A percentile compares a stretch with the other conserved stretches of the same genome.
Conservation (phyloP, 2,113 vertebrate species). For the Pygathrix nemaeus region DNA sequence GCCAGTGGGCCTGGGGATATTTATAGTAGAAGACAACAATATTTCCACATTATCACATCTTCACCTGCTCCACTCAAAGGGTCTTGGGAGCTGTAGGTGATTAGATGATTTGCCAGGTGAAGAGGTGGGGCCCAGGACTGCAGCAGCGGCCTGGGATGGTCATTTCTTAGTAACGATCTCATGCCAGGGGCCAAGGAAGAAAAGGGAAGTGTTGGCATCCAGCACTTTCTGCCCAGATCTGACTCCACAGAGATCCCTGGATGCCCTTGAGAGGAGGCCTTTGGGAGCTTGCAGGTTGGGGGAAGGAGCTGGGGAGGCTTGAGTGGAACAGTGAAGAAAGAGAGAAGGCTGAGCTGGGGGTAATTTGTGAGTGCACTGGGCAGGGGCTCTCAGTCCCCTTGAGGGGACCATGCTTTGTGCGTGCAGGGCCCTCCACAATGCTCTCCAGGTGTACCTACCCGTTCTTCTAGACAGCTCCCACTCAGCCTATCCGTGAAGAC, state of each 20-base stretch:
- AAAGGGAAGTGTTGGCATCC: background rate
- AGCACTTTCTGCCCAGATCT: background rate
- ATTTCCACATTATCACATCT: background rate
- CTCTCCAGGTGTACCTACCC: background rate
- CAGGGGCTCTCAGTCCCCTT: background rate
- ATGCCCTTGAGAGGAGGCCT: background rate
- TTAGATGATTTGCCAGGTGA: background rate
- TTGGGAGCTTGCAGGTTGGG: background rate
- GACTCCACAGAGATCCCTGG: background rate
- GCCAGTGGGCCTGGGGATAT: background rate
- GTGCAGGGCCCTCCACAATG: background rate
- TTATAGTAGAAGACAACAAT: slow-evolving; percentile 7
- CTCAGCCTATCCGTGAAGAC: accelerated
- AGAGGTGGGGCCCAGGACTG: background rate
- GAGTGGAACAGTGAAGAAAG: background rate
- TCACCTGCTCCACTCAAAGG: background rate
- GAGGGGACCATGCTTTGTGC: background rate
- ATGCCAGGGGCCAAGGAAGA: background rate
- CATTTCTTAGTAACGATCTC: background rate
- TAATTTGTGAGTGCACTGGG: background rate
- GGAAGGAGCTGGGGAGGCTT: background rate
- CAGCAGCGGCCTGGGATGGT: background rate
- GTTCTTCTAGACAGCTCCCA: background rate
- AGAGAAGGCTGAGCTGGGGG: background rate
- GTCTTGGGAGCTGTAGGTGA: slow-evolving; percentile 20